phyloP scores from a whole-genome alignment of 2,888 invertebrate genomes.

The Subacronicta megacephala region DNA sequence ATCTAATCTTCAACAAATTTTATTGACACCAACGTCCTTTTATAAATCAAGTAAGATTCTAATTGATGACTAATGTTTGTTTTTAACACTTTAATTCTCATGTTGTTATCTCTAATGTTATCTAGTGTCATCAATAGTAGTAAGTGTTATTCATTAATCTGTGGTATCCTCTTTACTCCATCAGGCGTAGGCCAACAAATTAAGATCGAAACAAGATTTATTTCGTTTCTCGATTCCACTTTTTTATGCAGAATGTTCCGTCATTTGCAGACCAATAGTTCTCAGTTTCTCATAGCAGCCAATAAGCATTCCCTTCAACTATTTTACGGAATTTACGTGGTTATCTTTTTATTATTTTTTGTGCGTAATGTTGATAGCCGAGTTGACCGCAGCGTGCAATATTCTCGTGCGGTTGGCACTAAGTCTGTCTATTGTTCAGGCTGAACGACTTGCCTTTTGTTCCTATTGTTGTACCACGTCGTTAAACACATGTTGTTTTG shows the following conservation, averaged over 20 bases:
- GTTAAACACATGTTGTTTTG: slow-evolving; percentile 44
- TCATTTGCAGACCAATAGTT: too few species aligned
- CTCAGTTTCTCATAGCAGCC: too few species aligned
- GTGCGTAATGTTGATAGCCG: slow-evolving; percentile 44
- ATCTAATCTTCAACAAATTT: slow-evolving; percentile 17
- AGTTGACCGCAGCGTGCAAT: slow-evolving; percentile 67
- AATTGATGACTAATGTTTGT: background rate
- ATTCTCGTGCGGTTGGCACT: slow-evolving; percentile 67
- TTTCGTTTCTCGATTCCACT: too few species aligned
- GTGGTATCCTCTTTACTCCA: background rate
- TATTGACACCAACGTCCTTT: slow-evolving; percentile 4
- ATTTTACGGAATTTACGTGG: slow-evolving; percentile 43
- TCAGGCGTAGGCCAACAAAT: background rate
- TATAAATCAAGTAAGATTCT: background rate
- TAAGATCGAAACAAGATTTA: too few species aligned
- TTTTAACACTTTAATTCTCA: background rate
- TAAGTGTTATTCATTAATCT: background rate
- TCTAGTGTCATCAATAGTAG: background rate
- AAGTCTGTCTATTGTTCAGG: slow-evolving; percentile 64
- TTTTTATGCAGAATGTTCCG: too few species aligned
- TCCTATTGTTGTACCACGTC: slow-evolving; percentile 51
- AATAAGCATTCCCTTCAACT: slow-evolving; percentile 27
- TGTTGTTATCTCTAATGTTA: background rate
- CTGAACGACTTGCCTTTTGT: slow-evolving; percentile 55
- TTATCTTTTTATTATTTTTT: slow-evolving; percentile 46